These are phyloP conservation scores for Stegodyphus mimosarum DNA, from an alignment of 1,140 invertebrate genomes.

Conservation along the genomic window DNA sequence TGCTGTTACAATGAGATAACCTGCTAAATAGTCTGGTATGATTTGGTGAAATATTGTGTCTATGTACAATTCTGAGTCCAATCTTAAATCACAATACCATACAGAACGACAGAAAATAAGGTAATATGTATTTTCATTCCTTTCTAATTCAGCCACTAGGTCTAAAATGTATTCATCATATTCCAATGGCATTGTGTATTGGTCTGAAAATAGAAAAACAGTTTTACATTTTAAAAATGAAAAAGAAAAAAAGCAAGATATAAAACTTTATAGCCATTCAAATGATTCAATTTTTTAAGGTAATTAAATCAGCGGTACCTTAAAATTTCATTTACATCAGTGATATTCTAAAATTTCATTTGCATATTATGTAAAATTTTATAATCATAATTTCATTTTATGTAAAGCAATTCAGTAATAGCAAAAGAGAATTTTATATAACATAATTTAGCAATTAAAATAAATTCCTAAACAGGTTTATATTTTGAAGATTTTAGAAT, in stretches of 20 bases:
- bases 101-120: slow-evolving; percentile 47
- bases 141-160: slow-evolving; percentile 39
- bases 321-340: no score
- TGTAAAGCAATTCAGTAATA: no score
- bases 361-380: no score
- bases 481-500: no score
- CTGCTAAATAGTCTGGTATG: slow-evolving; percentile 49
- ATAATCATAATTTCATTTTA: no score
- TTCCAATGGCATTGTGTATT: slow-evolving; percentile 55
- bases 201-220: slow-evolving; percentile 19
- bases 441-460: no score
- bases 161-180: slow-evolving; percentile 45
- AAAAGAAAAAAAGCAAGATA: no score
- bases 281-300: neutral
- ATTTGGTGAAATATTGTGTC: slow-evolving; percentile 57
- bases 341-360: no score
- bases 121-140: slow-evolving; percentile 50
- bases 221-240: neutral
- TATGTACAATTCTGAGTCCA: slow-evolving; percentile 50
- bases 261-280: neutral
- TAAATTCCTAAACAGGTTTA: no score
- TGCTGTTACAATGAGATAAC: slow-evolving; percentile 16
- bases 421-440: no score
- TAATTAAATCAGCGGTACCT: no score
- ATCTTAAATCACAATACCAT: slow-evolving; percentile 28